Evolutionary conservation across 2,113 vertebrate genomes (phyloP).

Genomic region (Jacana jacana): DNA sequence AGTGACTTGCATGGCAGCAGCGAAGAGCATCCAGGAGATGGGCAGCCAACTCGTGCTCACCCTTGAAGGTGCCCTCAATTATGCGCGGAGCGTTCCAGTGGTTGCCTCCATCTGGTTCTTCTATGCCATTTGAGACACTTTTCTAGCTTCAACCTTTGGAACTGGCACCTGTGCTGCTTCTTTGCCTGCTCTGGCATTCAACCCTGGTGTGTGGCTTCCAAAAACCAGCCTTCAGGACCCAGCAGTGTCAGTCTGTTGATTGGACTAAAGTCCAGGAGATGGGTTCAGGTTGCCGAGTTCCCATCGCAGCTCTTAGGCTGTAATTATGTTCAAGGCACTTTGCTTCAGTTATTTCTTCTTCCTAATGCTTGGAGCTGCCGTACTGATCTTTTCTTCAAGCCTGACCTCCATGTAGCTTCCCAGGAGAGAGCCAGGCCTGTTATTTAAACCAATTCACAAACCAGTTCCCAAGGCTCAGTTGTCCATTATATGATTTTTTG

Average conservation of each 20-base stretch:
- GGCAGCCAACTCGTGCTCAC: neutral
- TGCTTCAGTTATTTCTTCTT: constrained; percentile 17
- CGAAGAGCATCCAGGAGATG: neutral
- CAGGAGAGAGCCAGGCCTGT: neutral
- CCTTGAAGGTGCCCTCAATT: constrained; percentile 61
- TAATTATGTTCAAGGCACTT: constrained; percentile 52
- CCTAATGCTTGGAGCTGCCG: neutral
- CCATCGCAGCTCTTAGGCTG: neutral
- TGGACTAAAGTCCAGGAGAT: constrained; percentile 2
- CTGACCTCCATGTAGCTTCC: constrained; percentile 1
- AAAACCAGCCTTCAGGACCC: constrained; percentile 15
- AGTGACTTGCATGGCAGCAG: neutral
- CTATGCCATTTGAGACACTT: neutral
- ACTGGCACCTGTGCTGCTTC: neutral
- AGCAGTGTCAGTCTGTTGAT: constrained; percentile 41
- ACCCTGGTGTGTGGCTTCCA: neutral
- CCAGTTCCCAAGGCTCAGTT: neutral
- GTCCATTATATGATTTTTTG: neutral
- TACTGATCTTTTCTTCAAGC: constrained; percentile 42
- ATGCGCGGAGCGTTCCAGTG: neutral
- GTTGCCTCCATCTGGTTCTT: constrained; percentile 56
- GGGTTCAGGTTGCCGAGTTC: neutral
- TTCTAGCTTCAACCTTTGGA: neutral
- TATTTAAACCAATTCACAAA: constrained; percentile 45
- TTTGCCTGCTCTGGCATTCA: constrained; percentile 15